phyloP scores from a whole-genome alignment of 2,113 vertebrate species.

The Gymnogyps californianus region DNA sequence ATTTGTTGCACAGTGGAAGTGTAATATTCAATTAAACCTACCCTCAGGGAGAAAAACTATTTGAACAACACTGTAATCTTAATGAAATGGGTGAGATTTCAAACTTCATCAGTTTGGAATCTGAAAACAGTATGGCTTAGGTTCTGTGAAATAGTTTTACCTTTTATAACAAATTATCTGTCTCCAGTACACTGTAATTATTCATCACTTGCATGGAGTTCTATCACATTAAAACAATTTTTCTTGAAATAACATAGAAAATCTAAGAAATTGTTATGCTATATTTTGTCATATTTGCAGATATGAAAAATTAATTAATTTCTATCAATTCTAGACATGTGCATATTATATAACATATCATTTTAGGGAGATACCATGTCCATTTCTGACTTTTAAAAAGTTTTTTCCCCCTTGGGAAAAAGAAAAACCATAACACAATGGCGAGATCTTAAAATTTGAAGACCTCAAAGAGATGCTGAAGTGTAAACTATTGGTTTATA shows the following conservation, averaged over 20 bases:
- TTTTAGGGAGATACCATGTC: neutral
- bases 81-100: neutral
- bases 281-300: neutral
- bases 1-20: neutral
- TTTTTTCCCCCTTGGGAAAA: neutral
- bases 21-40: neutral
- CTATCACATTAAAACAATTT: neutral
- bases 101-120: neutral
- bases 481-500: neutral
- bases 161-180: neutral
- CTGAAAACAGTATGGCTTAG: neutral
- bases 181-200: neutral
- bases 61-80: neutral
- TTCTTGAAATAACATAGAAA: neutral
- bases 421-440: accelerated
- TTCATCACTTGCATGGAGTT: neutral
- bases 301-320: neutral
- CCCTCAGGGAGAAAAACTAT: neutral
- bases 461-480: neutral
- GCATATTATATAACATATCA: neutral
- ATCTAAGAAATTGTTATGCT: neutral
- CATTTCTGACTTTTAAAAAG: neutral
- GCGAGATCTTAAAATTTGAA: neutral
- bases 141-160: neutral
- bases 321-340: neutral